phyloP scores from a whole-genome alignment of 2,888 invertebrate species.

The Diplazon laetatorius region DNA sequence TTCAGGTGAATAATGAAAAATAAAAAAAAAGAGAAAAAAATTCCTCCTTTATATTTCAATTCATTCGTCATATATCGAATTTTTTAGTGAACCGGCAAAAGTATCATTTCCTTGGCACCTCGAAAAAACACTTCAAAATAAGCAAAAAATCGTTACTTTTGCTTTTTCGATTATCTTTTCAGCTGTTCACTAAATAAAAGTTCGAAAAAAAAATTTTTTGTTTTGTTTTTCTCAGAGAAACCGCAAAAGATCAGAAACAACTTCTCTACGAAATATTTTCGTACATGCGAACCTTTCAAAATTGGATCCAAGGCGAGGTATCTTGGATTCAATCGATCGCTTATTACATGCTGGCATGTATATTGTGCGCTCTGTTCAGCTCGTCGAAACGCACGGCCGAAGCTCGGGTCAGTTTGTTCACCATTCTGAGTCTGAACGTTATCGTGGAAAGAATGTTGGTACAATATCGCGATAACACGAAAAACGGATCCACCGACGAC shows the following conservation, averaged over 20 bases:
- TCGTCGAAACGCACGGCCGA: conserved; percentile 84
- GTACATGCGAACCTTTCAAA: conserved; percentile 84
- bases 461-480: conserved; percentile 72
- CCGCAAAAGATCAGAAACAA: conserved; percentile 84
- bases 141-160: too few species aligned
- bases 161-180: too few species aligned
- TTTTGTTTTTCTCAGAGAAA: conserved; percentile 80
- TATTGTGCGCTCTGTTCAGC: conserved; percentile 85
- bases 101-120: too few species aligned
- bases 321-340: conserved; percentile 86
- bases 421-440: conserved; percentile 83
- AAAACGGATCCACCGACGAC: conserved; percentile 64
- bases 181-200: too few species aligned
- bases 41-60: too few species aligned
- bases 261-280: conserved; percentile 85
- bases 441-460: conserved; percentile 83
- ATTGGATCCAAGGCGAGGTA: conserved; percentile 86
- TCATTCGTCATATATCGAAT: too few species aligned
- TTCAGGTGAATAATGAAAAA: conserved; percentile 79
- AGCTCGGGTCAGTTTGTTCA: conserved; percentile 84
- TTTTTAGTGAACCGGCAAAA: too few species aligned
- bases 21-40: too few species aligned
- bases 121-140: too few species aligned
- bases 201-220: too few species aligned
- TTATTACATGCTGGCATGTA: conserved; percentile 84